A percentile compares a stretch with the other conserved stretches of the same genome.
Conservation (phyloP, 2,888 invertebrate species). For the Chromoteleia sp. region DNA sequence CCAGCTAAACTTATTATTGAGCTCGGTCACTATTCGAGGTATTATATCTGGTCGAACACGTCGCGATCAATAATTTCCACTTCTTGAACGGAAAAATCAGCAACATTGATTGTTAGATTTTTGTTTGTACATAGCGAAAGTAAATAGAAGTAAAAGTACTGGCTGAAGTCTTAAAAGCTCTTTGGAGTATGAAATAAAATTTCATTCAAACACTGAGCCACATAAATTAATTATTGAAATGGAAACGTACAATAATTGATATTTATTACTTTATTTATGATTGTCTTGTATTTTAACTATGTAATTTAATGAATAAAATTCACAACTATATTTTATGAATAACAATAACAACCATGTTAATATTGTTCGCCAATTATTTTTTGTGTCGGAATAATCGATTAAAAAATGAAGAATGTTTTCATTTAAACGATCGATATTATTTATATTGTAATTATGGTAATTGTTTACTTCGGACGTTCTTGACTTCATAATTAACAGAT, state of each 20-base stretch:
- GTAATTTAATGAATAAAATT: background rate
- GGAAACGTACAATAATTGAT: constrained; percentile 1
- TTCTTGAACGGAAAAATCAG: constrained; percentile 66
- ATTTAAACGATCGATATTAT: too few species aligned
- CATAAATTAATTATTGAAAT: constrained; percentile 45
- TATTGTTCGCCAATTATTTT: too few species aligned
- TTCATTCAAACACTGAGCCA: background rate
- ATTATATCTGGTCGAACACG: constrained; percentile 64
- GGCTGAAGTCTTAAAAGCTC: constrained; percentile 22
- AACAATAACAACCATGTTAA: too few species aligned
- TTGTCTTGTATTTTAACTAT: background rate
- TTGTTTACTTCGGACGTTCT: too few species aligned
- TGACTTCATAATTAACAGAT: too few species aligned
- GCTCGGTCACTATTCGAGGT: constrained; percentile 63
- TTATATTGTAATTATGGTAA: too few species aligned
- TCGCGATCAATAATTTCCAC: constrained; percentile 68
- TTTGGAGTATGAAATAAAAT: constrained; percentile 28
- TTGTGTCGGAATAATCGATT: too few species aligned
- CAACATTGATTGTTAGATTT: constrained; percentile 45
- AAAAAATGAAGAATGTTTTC: too few species aligned
- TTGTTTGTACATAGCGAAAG: constrained; percentile 29
- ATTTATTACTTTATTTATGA: constrained; percentile 1
- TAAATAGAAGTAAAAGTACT: constrained; percentile 39
- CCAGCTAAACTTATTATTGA: constrained; percentile 65
- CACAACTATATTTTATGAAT: background rate